Base-by-base conservation (phyloP, 2,113 vertebrate species). In the Maccullochella peelii region DNA sequence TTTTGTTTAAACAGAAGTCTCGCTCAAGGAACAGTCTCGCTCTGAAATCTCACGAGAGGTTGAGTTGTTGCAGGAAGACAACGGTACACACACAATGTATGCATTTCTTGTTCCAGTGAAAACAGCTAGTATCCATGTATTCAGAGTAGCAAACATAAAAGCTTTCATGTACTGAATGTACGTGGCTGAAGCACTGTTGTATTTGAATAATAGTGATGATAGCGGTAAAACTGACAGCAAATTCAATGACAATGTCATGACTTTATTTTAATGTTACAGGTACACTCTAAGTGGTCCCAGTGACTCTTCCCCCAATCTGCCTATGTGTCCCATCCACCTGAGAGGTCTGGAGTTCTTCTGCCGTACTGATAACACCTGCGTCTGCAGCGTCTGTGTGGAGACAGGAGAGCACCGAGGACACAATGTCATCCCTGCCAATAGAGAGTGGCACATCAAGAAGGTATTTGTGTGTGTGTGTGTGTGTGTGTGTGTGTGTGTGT, bases 401-500 rank as follows among this genome's bases (percentile, higher is more conserved):
- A 68, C 15, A 0, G 83, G 1, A 0, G 94, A 92, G 8, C 96
- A 96, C 80, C 27, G 69, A 1, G 89, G 91, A 5, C 96, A 96
- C 87, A n/a, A 8, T 5, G 11, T 91, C 10, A 25, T 73, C 2
- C 78, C 90, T 0, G 93, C 91, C n/a, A 86, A 92, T 71, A 91
- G 88, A 42, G 95, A 95, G 83, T 95, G 93, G 91, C 80, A 86
- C 8, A 90, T 93, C 40, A 94, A 86, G 71, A 95, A 95, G 94
- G 95, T 95, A 10, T 54, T 33, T 67, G 33, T 86, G 52, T 71
- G 44, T 40, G 33, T 40, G 33, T 67, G 58, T 44, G 11, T 58
- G 18, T 73, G 14, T 11, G 36, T 38, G 36, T 38, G 36, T 25
- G 18, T 62, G 59, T n/a, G n/a, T n/a, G n/a, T n/a, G n/a, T n/a